A percentile compares a stretch with the other conserved stretches of the same genome.
These are phyloP conservation scores for Porites lobata DNA, from an alignment of 92 coral and sea anemone species.

Conservation along the genomic window DNA sequence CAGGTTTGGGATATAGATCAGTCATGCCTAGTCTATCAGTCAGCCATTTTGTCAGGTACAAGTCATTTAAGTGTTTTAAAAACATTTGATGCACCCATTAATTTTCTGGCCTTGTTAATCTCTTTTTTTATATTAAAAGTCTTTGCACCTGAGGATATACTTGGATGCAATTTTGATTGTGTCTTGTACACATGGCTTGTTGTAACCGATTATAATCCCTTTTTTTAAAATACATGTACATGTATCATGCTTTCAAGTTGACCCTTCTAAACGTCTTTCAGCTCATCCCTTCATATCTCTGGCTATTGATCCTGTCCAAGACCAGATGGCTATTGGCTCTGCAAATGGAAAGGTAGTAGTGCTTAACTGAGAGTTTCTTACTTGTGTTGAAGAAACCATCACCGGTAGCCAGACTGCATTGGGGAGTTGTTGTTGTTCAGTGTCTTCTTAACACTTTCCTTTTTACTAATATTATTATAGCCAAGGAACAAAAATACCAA, in stretches of 20 bases:
- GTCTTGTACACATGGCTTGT: neutral
- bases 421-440: too few relatives aligned
- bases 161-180: too few relatives aligned
- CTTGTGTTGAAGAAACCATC: too few relatives aligned
- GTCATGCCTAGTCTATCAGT: conserved; percentile 82
- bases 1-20: conserved; percentile 93
- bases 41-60: conserved; percentile 93
- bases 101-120: too few relatives aligned
- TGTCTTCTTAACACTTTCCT: too few relatives aligned
- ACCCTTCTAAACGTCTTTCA: conserved; percentile 29
- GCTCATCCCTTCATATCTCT: conserved; percentile 93
- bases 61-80: too few relatives aligned
- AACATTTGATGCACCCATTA: too few relatives aligned
- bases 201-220: neutral
- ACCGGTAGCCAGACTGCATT: too few relatives aligned
- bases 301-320: conserved; percentile 80
- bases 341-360: conserved; percentile 92
- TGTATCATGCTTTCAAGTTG: neutral
- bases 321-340: conserved; percentile 88
- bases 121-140: too few relatives aligned
- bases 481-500: too few relatives aligned
- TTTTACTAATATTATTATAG: too few relatives aligned
- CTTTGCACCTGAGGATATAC: too few relatives aligned
- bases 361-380: neutral
- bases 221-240: neutral